Conservation (phyloP, 2,888 invertebrate species). For the Caenorhabditis sinica region DNA sequence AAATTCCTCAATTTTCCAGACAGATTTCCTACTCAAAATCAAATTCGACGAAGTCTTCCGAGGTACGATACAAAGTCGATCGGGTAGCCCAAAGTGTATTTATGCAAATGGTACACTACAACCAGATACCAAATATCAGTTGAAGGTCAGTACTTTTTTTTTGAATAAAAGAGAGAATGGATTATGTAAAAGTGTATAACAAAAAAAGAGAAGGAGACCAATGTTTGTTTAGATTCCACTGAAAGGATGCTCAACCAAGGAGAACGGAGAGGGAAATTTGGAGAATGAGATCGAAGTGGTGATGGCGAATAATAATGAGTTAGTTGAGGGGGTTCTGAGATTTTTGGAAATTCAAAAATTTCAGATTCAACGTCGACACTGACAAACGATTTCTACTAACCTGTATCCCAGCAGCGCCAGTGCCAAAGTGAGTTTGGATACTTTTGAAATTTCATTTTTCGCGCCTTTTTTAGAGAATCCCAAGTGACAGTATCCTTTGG, state of each 20-base stretch:
- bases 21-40: conserved; percentile 80
- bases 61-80: conserved; percentile 81
- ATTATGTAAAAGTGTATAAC: background rate
- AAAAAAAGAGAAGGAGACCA: background rate
- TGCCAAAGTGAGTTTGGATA: conserved; percentile 45
- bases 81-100: conserved; percentile 82
- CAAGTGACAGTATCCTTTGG: conserved; percentile 82
- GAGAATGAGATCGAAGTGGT: conserved; percentile 83
- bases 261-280: conserved; percentile 80
- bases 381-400: conserved; percentile 81
- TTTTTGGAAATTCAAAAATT: background rate
- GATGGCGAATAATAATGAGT: conserved; percentile 40
- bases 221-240: conserved; percentile 78
- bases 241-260: conserved; percentile 80
- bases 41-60: conserved; percentile 80
- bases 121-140: conserved; percentile 76
- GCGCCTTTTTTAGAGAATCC: conserved; percentile 72
- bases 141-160: conserved; percentile 77
- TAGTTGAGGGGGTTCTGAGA: background rate
- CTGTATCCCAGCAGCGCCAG: conserved; percentile 77
- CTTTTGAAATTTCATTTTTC: too few relatives aligned
- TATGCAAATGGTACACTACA: conserved; percentile 82
- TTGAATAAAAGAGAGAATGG: background rate
- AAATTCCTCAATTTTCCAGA: conserved; percentile 71
- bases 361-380: conserved; percentile 63